These are phyloP conservation scores for Leptinotarsa haldemani DNA, from an alignment of 2,888 invertebrate genomes.

Conservation along the genomic window DNA sequence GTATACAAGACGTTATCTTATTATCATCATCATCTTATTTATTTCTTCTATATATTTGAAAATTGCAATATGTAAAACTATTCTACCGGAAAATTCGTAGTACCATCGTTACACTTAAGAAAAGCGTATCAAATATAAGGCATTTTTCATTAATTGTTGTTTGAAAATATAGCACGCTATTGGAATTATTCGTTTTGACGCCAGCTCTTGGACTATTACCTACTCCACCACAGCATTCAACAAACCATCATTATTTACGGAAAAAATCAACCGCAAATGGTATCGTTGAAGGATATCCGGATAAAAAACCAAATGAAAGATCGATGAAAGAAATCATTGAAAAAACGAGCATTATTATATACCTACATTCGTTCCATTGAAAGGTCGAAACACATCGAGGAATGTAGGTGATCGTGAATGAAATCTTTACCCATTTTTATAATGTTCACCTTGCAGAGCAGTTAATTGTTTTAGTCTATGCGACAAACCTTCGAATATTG, in stretches of 20 bases:
- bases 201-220: neutral
- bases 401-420: constrained; percentile 17
- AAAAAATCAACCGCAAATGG: neutral
- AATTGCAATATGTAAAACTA: no score
- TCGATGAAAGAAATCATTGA: constrained; percentile 19
- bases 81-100: no score
- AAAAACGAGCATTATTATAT: constrained; percentile 21
- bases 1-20: no score
- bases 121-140: no score
- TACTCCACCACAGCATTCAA: neutral
- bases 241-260: neutral
- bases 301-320: constrained; percentile 23
- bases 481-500: constrained; percentile 7
- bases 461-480: constrained; percentile 15
- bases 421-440: constrained; percentile 18
- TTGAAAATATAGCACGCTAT: no score
- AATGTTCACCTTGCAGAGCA: constrained; percentile 14
- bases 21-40: no score
- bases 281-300: constrained; percentile 21
- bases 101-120: no score
- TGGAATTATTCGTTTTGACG: no score
- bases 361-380: constrained; percentile 20
- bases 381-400: constrained; percentile 24
- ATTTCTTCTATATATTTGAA: no score
- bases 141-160: no score